phyloP scores from a whole-genome alignment of 2,113 vertebrate genomes.

The Silurus meridionalis region DNA sequence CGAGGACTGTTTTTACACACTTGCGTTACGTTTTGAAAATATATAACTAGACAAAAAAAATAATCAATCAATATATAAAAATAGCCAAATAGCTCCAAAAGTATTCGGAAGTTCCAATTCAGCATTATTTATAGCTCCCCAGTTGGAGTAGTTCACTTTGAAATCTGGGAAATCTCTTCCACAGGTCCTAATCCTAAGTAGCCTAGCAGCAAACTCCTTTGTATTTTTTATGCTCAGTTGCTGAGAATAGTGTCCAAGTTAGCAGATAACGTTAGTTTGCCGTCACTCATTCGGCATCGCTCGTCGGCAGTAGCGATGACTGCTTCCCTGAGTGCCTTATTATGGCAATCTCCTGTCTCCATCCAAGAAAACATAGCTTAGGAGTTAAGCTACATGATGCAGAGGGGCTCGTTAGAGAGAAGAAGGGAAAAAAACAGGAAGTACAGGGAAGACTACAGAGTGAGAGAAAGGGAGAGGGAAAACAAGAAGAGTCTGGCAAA shows the following conservation, averaged over 20 bases:
- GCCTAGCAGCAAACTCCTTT: neutral
- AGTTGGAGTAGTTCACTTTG: too few relatives aligned
- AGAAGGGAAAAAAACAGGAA: neutral
- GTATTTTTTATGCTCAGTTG: neutral
- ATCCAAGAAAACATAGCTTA: constrained; percentile 1
- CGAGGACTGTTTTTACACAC: neutral
- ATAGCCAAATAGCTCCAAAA: neutral
- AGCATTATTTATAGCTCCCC: too few relatives aligned
- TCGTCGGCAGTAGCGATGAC: neutral
- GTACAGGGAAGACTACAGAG: neutral
- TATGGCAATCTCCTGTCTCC: neutral
- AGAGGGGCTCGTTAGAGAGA: constrained; percentile 11
- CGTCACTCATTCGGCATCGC: neutral
- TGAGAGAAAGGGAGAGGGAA: neutral
- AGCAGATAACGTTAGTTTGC: neutral
- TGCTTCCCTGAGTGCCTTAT: constrained; percentile 17
- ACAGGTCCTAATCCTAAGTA: neutral
- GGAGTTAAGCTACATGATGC: neutral
- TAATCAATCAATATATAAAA: neutral
- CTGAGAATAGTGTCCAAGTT: neutral
- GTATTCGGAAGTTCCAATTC: neutral
- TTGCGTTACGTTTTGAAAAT: neutral
- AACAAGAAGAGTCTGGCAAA: neutral
- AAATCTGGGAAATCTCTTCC: neutral
- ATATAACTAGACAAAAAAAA: neutral